Conservation (phyloP, 1,140 invertebrate genomes). For the Ceratosolen solmsi region DNA sequence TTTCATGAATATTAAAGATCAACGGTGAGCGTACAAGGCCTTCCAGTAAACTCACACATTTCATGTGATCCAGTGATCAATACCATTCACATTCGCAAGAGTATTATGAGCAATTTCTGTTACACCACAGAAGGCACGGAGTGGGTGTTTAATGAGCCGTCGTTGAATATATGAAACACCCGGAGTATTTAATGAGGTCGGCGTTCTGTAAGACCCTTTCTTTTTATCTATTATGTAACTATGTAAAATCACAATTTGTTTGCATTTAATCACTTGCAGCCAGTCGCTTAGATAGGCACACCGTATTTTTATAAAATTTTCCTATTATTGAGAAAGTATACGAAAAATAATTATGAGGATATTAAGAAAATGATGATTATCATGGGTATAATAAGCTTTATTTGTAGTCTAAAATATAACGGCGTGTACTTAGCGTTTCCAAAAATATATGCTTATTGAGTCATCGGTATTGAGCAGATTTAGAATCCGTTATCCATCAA, state of each 20-base stretch:
- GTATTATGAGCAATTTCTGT: neutral
- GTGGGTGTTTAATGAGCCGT: constrained; percentile 9
- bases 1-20: neutral
- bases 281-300: neutral
- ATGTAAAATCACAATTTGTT: neutral
- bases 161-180: neutral
- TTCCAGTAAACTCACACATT: neutral
- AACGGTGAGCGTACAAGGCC: neutral
- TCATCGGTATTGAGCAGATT: no score
- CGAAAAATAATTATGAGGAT: neutral
- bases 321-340: no score
- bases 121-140: neutral
- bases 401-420: neutral
- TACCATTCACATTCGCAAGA: neutral
- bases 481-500: no score
- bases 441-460: no score
- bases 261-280: neutral
- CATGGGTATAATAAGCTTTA: neutral
- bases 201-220: neutral
- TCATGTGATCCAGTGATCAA: neutral
- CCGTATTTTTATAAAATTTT: neutral
- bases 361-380: neutral
- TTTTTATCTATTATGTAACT: neutral
- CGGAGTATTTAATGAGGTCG: neutral
- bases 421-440: neutral